Conservation (phyloP, 2,888 invertebrate genomes). For the Pyrrhosoma nymphula region DNA sequence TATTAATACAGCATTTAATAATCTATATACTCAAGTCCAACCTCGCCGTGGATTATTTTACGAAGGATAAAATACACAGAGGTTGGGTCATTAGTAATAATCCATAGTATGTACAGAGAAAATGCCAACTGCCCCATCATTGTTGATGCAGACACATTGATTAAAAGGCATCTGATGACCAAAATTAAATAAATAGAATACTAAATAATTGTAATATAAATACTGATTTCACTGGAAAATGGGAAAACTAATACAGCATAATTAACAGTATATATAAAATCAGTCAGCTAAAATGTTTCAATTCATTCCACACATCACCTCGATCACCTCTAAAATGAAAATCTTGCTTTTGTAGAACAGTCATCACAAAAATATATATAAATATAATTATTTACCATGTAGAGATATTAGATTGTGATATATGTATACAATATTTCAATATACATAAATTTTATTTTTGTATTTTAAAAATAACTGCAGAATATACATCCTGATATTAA, state of each 20-base stretch:
- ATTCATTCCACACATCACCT: constrained; percentile 15
- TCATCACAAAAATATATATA: constrained; percentile 65
- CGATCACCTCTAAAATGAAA: constrained; percentile 59
- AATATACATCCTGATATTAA: constrained; percentile 66
- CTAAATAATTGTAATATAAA: not conserved
- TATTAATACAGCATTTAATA: not conserved
- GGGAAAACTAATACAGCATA: not conserved
- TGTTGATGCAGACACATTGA: not conserved
- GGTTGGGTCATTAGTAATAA: not conserved
- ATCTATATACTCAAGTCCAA: not conserved
- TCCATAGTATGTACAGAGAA: not conserved
- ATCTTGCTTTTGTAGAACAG: constrained; percentile 64
- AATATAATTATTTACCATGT: constrained; percentile 65
- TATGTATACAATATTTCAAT: constrained; percentile 65
- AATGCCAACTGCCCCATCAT: not conserved
- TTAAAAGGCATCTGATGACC: not conserved
- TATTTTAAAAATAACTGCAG: constrained; percentile 63
- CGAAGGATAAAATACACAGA: constrained; percentile 22
- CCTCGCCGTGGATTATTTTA: constrained; percentile 38
- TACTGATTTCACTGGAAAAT: not conserved
- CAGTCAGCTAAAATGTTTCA: constrained; percentile 53
- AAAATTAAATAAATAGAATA: not conserved
- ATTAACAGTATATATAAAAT: not conserved
- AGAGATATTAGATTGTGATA: constrained; percentile 64
- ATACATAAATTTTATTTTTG: constrained; percentile 65